Percentiles rank a stretch among this genome's conserved stretches.
These are phyloP conservation scores for Hyles vespertilio DNA, from an alignment of 1,140 invertebrate genomes.

Conservation along the genomic window DNA sequence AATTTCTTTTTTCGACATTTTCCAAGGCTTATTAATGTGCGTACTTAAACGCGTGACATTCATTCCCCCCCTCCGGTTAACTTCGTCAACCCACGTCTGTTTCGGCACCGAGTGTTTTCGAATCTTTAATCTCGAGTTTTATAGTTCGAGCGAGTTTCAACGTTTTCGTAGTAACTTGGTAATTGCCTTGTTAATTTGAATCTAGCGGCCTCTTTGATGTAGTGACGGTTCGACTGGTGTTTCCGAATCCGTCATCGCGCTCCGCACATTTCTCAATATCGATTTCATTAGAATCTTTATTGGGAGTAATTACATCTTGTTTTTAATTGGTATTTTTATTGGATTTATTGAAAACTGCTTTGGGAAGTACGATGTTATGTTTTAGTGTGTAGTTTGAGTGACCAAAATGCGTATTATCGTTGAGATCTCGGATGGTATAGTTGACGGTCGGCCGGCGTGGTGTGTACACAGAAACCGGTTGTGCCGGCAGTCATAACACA, in stretches of 20 bases:
- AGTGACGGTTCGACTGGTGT: conserved; percentile 47
- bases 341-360: conserved; percentile 43
- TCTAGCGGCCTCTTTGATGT: conserved; percentile 58
- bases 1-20: conserved; percentile 16
- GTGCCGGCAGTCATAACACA: conserved; percentile 30
- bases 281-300: conserved; percentile 61
- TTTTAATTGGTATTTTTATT: conserved; percentile 19
- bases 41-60: too few relatives aligned
- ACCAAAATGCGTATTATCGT: conserved; percentile 1
- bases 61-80: too few relatives aligned
- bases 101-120: conserved; percentile 13
- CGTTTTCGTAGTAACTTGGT: conserved; percentile 58
- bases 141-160: conserved; percentile 43
- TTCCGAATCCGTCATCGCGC: conserved; percentile 47
- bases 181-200: conserved; percentile 70
- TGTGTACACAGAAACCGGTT: conserved; percentile 45
- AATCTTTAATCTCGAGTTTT: conserved; percentile 39
- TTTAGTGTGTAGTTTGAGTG: background rate
- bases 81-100: conserved; percentile 18
- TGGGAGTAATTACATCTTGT: conserved; percentile 22
- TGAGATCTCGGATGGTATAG: background rate
- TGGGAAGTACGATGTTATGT: conserved; percentile 1
- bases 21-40: background rate
- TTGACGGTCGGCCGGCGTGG: conserved; percentile 15
- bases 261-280: conserved; percentile 45